phyloP scores from a whole-genome alignment of 2,888 invertebrate genomes.

The Tetanocera ferruginea region DNA sequence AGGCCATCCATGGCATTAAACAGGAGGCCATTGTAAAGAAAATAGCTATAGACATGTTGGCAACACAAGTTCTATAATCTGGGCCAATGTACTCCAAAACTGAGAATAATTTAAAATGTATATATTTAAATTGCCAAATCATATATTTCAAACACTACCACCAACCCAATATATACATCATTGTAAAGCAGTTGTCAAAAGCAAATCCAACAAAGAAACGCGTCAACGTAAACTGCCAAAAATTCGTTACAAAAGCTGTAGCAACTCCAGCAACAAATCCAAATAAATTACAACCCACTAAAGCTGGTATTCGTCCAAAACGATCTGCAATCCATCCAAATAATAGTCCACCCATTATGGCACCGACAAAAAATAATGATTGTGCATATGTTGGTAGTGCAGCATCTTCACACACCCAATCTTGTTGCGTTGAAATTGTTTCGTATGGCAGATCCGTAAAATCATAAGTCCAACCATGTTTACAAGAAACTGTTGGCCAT shows the following conservation, averaged over 20 bases:
- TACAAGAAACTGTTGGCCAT: conserved; percentile 80
- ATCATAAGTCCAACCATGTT: conserved; percentile 87
- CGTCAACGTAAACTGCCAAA: conserved; percentile 84
- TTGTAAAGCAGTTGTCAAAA: conserved; percentile 91
- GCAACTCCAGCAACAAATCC: conserved; percentile 80
- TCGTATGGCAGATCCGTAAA: conserved; percentile 83
- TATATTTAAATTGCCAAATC: background rate
- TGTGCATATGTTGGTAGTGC: conserved; percentile 84
- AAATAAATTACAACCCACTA: conserved; percentile 81
- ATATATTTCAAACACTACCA: background rate
- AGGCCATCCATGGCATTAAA: conserved; percentile 87
- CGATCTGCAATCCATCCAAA: conserved; percentile 91
- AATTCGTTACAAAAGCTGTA: conserved; percentile 80
- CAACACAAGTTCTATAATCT: conserved; percentile 90
- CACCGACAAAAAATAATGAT: conserved; percentile 89
- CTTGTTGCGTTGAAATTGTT: conserved; percentile 87
- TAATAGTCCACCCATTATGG: conserved; percentile 86
- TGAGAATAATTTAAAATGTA: conserved; percentile 67
- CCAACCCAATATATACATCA: conserved; percentile 94
- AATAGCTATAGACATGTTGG: conserved; percentile 90
- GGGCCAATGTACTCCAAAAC: conserved; percentile 91
- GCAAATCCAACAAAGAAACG: conserved; percentile 89
- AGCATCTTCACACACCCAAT: conserved; percentile 89
- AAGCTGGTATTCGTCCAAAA: conserved; percentile 86
- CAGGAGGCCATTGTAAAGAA: conserved; percentile 88